Percentiles rank a stretch among this genome's conserved stretches.
phyloP scores from a whole-genome alignment of 2,888 invertebrate species.

The Microplitis manilae region DNA sequence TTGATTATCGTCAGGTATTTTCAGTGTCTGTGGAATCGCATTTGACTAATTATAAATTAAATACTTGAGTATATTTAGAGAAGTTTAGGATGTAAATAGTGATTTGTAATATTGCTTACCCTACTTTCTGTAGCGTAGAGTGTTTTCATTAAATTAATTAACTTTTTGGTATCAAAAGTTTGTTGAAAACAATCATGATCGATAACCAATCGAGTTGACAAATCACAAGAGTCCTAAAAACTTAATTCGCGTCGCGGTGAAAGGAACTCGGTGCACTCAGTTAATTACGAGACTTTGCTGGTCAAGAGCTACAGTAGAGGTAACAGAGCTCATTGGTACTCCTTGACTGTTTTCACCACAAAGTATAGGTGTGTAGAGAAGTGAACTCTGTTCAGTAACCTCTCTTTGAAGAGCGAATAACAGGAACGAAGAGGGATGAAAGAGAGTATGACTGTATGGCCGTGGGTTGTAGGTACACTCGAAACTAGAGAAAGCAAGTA shows the following conservation, averaged over 20 bases:
- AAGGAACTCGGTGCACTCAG: slow-evolving; percentile 39
- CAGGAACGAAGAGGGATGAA: background rate
- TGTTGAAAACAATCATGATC: background rate
- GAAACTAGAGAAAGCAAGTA: slow-evolving; percentile 36
- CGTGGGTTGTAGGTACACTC: slow-evolving; percentile 9
- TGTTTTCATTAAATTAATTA: slow-evolving; percentile 1
- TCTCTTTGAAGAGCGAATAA: slow-evolving; percentile 8
- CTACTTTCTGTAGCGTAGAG: background rate
- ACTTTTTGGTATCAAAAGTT: background rate
- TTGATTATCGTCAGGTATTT: too few relatives aligned
- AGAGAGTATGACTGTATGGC: slow-evolving; percentile 16
- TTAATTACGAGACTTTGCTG: slow-evolving; percentile 43
- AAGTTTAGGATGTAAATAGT: background rate
- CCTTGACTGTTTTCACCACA: slow-evolving; percentile 29
- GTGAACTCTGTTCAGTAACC: slow-evolving; percentile 18
- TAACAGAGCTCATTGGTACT: slow-evolving; percentile 15
- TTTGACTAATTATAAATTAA: too few relatives aligned
- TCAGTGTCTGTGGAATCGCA: too few relatives aligned
- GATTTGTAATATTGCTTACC: background rate
- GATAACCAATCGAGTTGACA: slow-evolving; percentile 18
- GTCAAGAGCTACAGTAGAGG: slow-evolving; percentile 26
- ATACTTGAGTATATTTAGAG: too few relatives aligned
- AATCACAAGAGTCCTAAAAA: slow-evolving; percentile 5
- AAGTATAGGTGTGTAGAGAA: background rate
- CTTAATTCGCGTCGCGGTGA: slow-evolving; percentile 17